Conservation (phyloP, 2,888 invertebrate genomes). For the Alsophila aescularia region DNA sequence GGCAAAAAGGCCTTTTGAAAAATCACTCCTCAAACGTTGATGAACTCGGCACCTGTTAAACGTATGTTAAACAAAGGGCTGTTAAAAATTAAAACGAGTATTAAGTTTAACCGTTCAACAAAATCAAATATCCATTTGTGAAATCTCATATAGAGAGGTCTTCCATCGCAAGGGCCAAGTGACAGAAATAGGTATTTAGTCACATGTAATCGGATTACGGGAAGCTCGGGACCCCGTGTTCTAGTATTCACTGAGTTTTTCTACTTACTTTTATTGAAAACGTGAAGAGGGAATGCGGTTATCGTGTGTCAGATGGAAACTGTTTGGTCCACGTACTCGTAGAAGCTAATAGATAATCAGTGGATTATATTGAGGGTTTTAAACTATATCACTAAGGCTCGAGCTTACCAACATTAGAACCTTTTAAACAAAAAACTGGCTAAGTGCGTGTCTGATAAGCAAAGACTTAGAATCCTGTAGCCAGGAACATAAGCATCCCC, state of each 20-base stretch:
- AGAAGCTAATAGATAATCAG: too few relatives aligned
- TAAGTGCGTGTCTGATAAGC: too few relatives aligned
- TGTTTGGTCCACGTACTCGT: background rate
- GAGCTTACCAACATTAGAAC: too few relatives aligned
- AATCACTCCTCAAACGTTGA: too few relatives aligned
- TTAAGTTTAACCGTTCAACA: constrained; percentile 37
- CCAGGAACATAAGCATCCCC: too few relatives aligned
- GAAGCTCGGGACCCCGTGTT: constrained; percentile 46
- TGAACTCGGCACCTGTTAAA: too few relatives aligned
- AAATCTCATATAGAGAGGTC: constrained; percentile 48
- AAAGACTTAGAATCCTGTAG: too few relatives aligned
- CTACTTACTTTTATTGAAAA: constrained; percentile 38
- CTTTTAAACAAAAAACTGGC: too few relatives aligned
- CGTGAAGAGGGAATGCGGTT: constrained; percentile 24
- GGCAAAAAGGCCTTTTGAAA: too few relatives aligned
- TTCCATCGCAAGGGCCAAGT: constrained; percentile 37
- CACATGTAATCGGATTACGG: constrained; percentile 64
- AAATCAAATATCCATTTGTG: constrained; percentile 59
- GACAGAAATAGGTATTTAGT: constrained; percentile 61
- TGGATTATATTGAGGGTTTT: constrained; percentile 4
- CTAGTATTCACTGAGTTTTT: constrained; percentile 44
- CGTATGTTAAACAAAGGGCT: constrained; percentile 12
- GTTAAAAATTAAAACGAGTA: constrained; percentile 31
- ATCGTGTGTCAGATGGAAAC: constrained; percentile 23
- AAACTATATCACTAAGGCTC: too few relatives aligned